A percentile compares a stretch with the other conserved stretches of the same genome.
phyloP scores from a whole-genome alignment of 2,888 invertebrate genomes.

The Clusia tigrina region DNA sequence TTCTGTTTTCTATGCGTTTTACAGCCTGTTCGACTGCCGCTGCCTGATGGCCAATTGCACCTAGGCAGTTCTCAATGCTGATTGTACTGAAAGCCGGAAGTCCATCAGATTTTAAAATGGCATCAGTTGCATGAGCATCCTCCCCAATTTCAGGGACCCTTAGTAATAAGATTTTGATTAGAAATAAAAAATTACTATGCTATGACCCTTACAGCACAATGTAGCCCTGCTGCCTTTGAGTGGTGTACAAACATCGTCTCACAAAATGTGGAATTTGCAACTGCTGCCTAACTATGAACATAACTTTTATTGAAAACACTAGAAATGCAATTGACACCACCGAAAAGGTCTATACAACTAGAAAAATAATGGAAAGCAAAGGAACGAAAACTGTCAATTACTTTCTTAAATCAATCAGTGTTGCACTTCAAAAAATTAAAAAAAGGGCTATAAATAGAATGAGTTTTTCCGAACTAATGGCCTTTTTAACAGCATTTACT shows the following conservation, averaged over 20 bases:
- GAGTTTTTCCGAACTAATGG: no score
- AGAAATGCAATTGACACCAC: no score
- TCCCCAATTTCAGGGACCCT: constrained; percentile 85
- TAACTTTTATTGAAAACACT: no score
- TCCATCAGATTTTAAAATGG: constrained; percentile 73
- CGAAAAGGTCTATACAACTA: no score
- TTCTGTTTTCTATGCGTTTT: constrained; percentile 71
- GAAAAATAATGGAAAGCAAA: no score
- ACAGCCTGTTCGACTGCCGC: constrained; percentile 82
- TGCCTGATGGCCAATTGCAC: constrained; percentile 83
- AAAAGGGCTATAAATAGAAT: no score
- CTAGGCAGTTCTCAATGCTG: constrained; percentile 84
- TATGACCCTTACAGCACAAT: constrained; percentile 54
- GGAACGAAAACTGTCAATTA: no score
- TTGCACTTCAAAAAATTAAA: no score
- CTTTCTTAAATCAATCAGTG: no score
- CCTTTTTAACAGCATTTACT: no score
- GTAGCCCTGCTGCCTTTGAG: constrained; percentile 45
- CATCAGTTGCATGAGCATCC: constrained; percentile 79
- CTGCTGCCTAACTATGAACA: constrained; percentile 50
- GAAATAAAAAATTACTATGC: neutral
- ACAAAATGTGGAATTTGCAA: constrained; percentile 35
- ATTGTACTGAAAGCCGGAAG: constrained; percentile 83
- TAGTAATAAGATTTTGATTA: neutral
- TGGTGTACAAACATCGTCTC: constrained; percentile 44